Evolutionary conservation across 1,140 invertebrate species (phyloP), one percentile per base, ranked within the genome.

Genomic region (Gerris buenoi): DNA sequence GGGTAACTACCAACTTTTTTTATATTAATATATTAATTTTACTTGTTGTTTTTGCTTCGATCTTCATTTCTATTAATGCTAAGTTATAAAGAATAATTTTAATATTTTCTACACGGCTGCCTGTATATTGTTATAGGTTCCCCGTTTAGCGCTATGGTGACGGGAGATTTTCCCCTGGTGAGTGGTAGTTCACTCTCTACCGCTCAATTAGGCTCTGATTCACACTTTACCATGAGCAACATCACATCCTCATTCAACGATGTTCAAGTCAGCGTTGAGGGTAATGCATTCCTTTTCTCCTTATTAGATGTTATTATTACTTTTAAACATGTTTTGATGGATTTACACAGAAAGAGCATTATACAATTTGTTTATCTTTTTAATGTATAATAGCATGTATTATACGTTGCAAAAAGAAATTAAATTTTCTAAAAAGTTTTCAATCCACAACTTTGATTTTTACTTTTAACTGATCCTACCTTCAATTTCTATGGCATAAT

Each of bases 191-290:
- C 81, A 70, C 76, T 86, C 28, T 82, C 82, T 68, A 80, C 82
- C 68, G 83, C 84, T 70, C 82, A 83, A 63, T 79, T 85, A 67
- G 82, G 82, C 70, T 80, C 82, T 75, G 79, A 83, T 72, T 84
- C 83, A 70, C 82, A 81, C 76, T 82, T 86, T 72, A 84, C 83
- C 25, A 77, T 86, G 73, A 84, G 82, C 77, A 85, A 86, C 73
- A 83, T 86, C 78, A 84, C 87, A 66, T 89, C 90, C 77, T 86
- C 87, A 74, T 83, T 93, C 72, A 90, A 94, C 75, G 91, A 95
- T 79, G 87, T 95, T 75, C 90, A 93, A 85, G 90, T 95, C 74
- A 91, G 92, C 81, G 89, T 95, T 80, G 91, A 94, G 86, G 91
- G 91, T 95, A 84, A 84, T n/a, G n/a, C n/a, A n/a, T n/a, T n/a